Evolutionary conservation across 2,113 vertebrate genomes (phyloP).

Genomic region (Clarias batrachus): DNA sequence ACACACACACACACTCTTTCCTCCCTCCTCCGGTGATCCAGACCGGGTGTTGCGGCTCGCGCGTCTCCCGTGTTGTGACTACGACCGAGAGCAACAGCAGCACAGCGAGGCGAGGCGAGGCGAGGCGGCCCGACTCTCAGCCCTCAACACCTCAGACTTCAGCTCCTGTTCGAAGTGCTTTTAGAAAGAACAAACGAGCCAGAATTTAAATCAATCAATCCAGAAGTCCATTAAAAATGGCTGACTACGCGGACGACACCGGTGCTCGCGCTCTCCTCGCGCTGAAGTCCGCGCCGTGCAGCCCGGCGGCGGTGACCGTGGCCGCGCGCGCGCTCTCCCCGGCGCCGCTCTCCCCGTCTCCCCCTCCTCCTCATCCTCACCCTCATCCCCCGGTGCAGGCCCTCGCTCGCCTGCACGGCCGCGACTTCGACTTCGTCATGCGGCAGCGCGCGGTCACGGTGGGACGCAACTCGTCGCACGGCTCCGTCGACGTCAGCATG

Average conservation of each 20-base stretch:
- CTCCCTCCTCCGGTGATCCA: conserved; percentile 42
- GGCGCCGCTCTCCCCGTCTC: conserved; percentile 57
- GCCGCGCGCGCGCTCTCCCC: conserved; percentile 68
- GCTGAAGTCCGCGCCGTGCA: conserved; percentile 85
- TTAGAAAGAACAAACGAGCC: background rate
- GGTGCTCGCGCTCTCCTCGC: conserved; percentile 86
- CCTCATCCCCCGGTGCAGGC: conserved; percentile 62
- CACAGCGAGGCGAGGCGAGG: conserved; percentile 56
- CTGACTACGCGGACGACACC: conserved; percentile 88
- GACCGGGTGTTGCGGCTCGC: conserved; percentile 54
- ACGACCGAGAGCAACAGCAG: conserved; percentile 62
- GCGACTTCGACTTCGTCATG: conserved; percentile 95
- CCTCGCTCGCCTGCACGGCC: conserved; percentile 77
- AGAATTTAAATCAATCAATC: background rate
- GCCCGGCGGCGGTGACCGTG: conserved; percentile 76
- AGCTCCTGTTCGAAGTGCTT: conserved; percentile 48
- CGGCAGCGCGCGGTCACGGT: conserved; percentile 90
- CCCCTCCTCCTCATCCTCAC: too few relatives aligned
- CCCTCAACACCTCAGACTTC: conserved; percentile 29
- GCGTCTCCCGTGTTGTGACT: conserved; percentile 73
- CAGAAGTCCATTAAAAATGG: conserved; percentile 65
- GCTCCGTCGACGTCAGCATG: conserved; percentile 96
- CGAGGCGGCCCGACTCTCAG: conserved; percentile 51
- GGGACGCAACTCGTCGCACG: conserved; percentile 95
- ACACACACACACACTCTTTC: too few relatives aligned